These are phyloP conservation scores for Aleiodes testaceus DNA, from an alignment of 2,888 invertebrate genomes.

Conservation along the genomic window DNA sequence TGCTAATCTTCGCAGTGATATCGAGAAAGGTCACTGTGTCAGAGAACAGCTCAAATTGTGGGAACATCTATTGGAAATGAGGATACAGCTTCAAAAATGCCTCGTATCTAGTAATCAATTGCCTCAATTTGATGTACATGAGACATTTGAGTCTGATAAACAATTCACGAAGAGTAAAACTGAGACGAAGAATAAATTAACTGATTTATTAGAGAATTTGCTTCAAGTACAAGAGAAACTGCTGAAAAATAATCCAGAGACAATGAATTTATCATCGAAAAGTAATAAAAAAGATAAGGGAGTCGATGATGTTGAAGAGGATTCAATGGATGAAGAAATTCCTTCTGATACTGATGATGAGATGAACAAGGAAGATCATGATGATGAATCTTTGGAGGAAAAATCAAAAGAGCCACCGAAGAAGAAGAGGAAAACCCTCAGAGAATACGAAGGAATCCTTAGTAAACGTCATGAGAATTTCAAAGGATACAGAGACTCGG, in stretches of 20 bases:
- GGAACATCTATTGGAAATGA: constrained; percentile 89
- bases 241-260: constrained; percentile 81
- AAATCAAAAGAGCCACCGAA: constrained; percentile 76
- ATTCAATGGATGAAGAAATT: constrained; percentile 76
- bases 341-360: constrained; percentile 76
- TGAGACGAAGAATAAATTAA: constrained; percentile 75
- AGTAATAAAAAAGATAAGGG: constrained; percentile 59
- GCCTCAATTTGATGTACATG: constrained; percentile 79
- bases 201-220: constrained; percentile 79
- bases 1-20: constrained; percentile 75
- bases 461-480: constrained; percentile 77
- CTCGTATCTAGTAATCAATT: constrained; percentile 84
- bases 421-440: constrained; percentile 76
- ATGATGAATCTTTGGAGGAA: constrained; percentile 74
- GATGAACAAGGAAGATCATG: constrained; percentile 68
- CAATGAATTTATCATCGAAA: constrained; percentile 73
- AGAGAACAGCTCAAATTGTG: constrained; percentile 84
- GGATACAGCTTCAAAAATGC: constrained; percentile 91
- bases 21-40: constrained; percentile 81
- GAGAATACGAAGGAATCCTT: constrained; percentile 78
- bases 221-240: constrained; percentile 77
- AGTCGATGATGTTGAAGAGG: constrained; percentile 68
- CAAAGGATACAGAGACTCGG: constrained; percentile 82
- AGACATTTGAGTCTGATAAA: constrained; percentile 72
- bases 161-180: constrained; percentile 75